These are phyloP conservation scores for Chrysomela aeneicollis DNA, from an alignment of 2,888 invertebrate genomes.

Conservation along the genomic window DNA sequence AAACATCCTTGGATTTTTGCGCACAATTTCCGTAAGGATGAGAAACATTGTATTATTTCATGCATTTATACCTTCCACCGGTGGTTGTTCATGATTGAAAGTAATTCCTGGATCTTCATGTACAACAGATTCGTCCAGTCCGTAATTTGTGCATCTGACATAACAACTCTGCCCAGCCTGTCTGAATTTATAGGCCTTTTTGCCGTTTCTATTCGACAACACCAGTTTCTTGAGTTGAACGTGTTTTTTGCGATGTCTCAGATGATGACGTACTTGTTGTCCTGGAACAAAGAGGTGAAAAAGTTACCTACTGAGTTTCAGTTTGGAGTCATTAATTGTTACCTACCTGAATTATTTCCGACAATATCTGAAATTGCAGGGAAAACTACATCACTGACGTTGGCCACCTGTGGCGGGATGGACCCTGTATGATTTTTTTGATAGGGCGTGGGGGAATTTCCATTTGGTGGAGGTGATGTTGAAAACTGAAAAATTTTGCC, in stretches of 20 bases:
- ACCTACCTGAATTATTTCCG: background rate
- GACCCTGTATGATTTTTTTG: background rate
- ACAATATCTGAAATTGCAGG: background rate
- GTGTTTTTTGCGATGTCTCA: constrained; percentile 20
- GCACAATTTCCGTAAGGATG: too few species aligned
- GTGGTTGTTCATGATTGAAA: background rate
- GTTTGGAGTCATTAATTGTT: background rate
- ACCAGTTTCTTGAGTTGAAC: constrained; percentile 18
- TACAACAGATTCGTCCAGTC: background rate
- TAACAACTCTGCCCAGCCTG: constrained; percentile 23
- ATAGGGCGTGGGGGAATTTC: background rate
- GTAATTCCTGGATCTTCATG: background rate
- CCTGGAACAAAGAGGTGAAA: background rate
- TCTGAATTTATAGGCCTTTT: constrained; percentile 23
- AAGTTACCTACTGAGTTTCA: background rate
- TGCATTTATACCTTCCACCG: background rate
- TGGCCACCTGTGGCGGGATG: background rate
- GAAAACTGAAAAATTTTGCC: background rate
- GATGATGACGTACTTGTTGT: background rate
- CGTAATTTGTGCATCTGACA: background rate
- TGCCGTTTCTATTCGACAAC: constrained; percentile 21
- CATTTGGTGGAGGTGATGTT: background rate
- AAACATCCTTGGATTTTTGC: too few species aligned
- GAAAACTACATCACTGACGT: background rate
- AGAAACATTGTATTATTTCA: too few species aligned